phyloP scores from a whole-genome alignment of 2,888 invertebrate species.

The Catocala fraxini region DNA sequence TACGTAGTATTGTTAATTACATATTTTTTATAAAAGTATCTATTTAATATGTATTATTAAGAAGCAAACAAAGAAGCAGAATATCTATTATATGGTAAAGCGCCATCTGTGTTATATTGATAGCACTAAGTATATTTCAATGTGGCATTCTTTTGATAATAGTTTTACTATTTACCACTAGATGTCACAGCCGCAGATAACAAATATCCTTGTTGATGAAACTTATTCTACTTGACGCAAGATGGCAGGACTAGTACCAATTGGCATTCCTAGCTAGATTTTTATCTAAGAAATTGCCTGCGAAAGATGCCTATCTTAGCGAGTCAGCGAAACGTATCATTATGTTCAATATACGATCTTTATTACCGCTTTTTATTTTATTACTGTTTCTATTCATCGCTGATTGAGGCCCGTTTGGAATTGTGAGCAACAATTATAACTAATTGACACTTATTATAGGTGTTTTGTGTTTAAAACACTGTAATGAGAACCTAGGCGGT shows the following conservation, averaged over 20 bases:
- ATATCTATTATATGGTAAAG: neutral
- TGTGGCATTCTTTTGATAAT: accelerated
- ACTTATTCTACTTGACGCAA: slow-evolving; percentile 41
- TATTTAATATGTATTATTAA: too few species aligned
- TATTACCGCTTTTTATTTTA: slow-evolving; percentile 47
- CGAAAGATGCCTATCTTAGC: slow-evolving; percentile 55
- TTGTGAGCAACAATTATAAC: slow-evolving; percentile 24
- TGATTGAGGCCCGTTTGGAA: slow-evolving; percentile 25
- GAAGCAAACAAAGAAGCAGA: too few species aligned
- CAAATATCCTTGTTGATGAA: neutral
- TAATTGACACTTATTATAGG: slow-evolving; percentile 46
- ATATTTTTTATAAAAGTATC: too few species aligned
- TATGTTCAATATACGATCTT: slow-evolving; percentile 67
- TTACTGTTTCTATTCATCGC: slow-evolving; percentile 16
- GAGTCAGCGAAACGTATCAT: slow-evolving; percentile 64
- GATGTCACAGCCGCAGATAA: slow-evolving; percentile 29
- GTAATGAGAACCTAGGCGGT: slow-evolving; percentile 39
- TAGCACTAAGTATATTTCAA: accelerated
- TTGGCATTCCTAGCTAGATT: slow-evolving; percentile 36
- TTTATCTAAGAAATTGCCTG: slow-evolving; percentile 54
- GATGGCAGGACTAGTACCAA: slow-evolving; percentile 51
- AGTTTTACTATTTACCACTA: slow-evolving; percentile 20
- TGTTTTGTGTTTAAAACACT: slow-evolving; percentile 31
- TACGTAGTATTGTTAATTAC: too few species aligned
- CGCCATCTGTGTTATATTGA: slow-evolving; percentile 18